Base-by-base conservation (phyloP, 2,888 invertebrate species). In the Malachius bipustulatus region DNA sequence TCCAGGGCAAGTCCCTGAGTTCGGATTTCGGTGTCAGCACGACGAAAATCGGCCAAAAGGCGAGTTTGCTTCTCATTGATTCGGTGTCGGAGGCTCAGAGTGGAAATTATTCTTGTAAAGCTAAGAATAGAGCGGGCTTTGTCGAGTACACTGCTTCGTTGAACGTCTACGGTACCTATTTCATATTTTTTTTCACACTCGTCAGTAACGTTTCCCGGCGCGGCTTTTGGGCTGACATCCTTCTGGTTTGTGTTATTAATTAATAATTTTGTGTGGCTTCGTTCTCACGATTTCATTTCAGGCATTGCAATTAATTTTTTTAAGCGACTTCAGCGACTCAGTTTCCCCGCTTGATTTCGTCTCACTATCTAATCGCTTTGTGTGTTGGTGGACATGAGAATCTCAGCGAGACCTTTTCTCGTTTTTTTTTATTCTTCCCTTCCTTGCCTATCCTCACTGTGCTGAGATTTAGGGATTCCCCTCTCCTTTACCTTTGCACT, bases 21-120 rank as follows among this genome's bases (percentile, higher is more conserved):
- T 52, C 45, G 26, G 42, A 50, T 32, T 44, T 50, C 39, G 61
- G 61, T 16, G 45, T 59, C 36, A 51, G 47, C 38, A 51, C 50
- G 2, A 63, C 60, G 32, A 64, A 60, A 48, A 57, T 66, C 41
- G 66, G 67, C n/a, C 52, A 55, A 32, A 64, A 63, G 43, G 63
- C 63, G 26, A 67, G 64, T 47, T 52, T 66, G 40, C 51, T 63
- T 37, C 50, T 60, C 8, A 60, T 63, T 14, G 62, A 61, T 44
- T 55, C 56, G 16, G 59, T 59, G n/a, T 48, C 47, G 16, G 59
- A 58, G 27, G 47, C 48, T 32, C 57, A 62, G 38, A 58, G 52
- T 34, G 65, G 64, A 40, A 60, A 62, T 47, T 65, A 63, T 45
- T 63, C 62, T 26, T 65, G 65, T 48, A 55, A 48, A 27, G 64